Percentiles rank a stretch among this genome's conserved stretches.
Evolutionary conservation across 2,797 vertebrate genomes (phyloP).

Genomic region (Sebastes baramenuke): DNA sequence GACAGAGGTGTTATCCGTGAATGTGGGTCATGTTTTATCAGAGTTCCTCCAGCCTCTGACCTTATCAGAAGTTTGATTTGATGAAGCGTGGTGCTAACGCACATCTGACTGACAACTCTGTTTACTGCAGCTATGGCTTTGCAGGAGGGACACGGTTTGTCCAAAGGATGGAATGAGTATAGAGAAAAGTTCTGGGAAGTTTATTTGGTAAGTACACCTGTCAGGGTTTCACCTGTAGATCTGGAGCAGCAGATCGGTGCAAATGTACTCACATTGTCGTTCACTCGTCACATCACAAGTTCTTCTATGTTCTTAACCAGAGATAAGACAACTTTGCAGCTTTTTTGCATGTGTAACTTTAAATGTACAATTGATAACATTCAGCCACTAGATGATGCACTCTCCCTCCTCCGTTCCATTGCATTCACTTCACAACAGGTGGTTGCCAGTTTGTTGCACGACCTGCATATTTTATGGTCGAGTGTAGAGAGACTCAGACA

Average conservation of each 20-base stretch:
- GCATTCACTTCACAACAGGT: too few relatives aligned
- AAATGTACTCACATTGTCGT: too few relatives aligned
- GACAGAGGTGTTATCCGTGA: background rate
- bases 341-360: background rate
- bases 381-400: too few relatives aligned
- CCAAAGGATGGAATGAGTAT: conserved; percentile 85
- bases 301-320: background rate
- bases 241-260: background rate
- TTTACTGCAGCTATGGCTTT: conserved; percentile 85
- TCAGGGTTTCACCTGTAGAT: background rate
- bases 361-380: too few relatives aligned
- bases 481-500: too few relatives aligned
- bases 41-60: background rate
- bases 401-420: too few relatives aligned
- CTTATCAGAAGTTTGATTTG: conserved; percentile 34
- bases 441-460: too few relatives aligned
- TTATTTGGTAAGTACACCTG: conserved; percentile 84
- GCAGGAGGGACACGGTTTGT: conserved; percentile 84
- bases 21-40: background rate
- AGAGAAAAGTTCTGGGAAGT: conserved; percentile 93
- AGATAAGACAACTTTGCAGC: background rate
- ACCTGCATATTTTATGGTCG: too few relatives aligned
- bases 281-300: background rate
- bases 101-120: conserved; percentile 31
- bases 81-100: background rate